Conservation (phyloP, 2,113 vertebrate species). For the Platycercus adscitus region DNA sequence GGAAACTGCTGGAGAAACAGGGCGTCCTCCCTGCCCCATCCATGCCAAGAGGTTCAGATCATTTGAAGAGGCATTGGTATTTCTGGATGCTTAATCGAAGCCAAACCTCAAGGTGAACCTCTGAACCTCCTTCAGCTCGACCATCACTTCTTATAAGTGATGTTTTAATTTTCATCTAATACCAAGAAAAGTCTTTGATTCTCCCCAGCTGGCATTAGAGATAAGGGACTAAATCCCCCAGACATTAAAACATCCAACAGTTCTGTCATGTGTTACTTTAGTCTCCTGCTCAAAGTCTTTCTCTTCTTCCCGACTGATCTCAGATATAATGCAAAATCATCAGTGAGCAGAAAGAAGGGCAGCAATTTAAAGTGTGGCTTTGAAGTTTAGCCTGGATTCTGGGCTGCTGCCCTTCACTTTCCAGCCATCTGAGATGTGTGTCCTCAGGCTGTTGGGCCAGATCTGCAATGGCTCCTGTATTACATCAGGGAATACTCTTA, state of each 20-base stretch:
- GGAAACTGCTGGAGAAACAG: not conserved
- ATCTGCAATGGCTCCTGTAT: not conserved
- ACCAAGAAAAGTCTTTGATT: not conserved
- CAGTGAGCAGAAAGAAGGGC: not conserved
- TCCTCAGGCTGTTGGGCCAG: not conserved
- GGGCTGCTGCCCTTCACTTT: not conserved
- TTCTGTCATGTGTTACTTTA: constrained; percentile 2
- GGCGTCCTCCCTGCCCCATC: not conserved
- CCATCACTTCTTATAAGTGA: not conserved
- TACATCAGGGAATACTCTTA: not conserved
- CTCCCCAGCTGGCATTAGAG: constrained; percentile 30
- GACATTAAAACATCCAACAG: not conserved
- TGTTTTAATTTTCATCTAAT: constrained; percentile 8
- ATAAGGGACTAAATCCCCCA: constrained; percentile 10
- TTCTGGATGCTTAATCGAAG: not conserved
- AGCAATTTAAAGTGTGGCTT: not conserved
- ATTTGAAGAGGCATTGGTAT: not conserved
- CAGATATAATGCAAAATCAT: not conserved
- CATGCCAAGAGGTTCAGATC: not conserved
- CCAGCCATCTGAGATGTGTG: not conserved
- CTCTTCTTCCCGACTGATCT: not conserved
- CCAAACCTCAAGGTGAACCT: not conserved
- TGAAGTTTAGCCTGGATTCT: not conserved
- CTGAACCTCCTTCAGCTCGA: not conserved
- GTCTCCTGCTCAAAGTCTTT: not conserved